Evolutionary conservation across 2,888 invertebrate species (phyloP), one percentile per base, ranked within the genome.

Genomic region (Leptopilina myrica): DNA sequence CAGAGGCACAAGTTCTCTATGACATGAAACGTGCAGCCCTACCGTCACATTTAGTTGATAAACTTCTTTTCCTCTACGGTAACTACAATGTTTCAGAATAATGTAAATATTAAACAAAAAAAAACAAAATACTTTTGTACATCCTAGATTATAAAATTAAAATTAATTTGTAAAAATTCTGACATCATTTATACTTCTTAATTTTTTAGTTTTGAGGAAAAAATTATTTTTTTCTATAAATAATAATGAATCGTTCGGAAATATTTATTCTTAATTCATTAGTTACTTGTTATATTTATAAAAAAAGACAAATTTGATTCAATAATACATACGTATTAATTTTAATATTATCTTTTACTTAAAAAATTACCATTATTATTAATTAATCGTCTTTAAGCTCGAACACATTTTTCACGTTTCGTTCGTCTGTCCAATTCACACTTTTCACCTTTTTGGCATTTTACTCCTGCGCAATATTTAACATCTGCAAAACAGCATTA

Each of bases 391-490:
- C 20, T 81, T 90, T 92, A 94, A 84, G 93, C 87, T 53, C 95
- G 92, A 81, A 94, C 94, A 87, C 96, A 96, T 90, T 94, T 95
- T 87, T 93, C 93, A 43, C 94, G 93, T 88, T 95, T 95, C 46
- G 95, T 95, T 77, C 90, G 86, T 20, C 94, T 93, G 87, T 96
- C 96, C 83, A 93, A 91, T 86, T 94, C 94, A 90, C 96, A 96
- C 82, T 95, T 95, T 89, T 96, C 95, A 82, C 93, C 94, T 0
- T 94, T 88, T 86, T 93, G 93, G 87, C 96, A 96, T 89, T 95
- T 96, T 12, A 94, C 93, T 86, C 95, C 95, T 86, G 94, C 95
- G 86, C 96, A 96, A 87, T 94, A 95, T 1, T 93, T 92, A 0
- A 92, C 93, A 92, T 92, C 88, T 92, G 81, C 69, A 88, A 89